Evolutionary conservation across 1,140 invertebrate genomes (phyloP).

Genomic region (Thalassaphorura encarpata): DNA sequence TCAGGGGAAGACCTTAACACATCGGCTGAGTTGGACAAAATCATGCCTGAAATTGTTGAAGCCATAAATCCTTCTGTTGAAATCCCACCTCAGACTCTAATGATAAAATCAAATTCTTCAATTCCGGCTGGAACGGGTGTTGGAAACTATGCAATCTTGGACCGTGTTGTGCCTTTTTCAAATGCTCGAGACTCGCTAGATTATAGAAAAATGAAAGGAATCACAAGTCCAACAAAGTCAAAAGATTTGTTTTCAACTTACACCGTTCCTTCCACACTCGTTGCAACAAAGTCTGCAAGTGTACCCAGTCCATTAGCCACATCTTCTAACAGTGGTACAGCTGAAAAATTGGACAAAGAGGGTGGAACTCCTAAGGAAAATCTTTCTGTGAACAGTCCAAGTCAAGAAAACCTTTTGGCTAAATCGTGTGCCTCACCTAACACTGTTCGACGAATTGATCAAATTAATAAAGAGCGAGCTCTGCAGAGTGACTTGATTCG

Average conservation of each 20-base stretch:
- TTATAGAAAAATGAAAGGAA: slow-evolving; percentile 43
- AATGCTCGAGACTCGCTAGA: slow-evolving; percentile 60
- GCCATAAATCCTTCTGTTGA: slow-evolving; percentile 6
- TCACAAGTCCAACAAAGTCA: slow-evolving; percentile 5
- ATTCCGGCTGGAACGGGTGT: too few relatives aligned
- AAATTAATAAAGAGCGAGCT: slow-evolving; percentile 52
- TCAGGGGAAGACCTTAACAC: too few relatives aligned
- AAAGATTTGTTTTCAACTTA: slow-evolving; percentile 27
- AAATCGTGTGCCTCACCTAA: slow-evolving; percentile 33
- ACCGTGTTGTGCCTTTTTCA: slow-evolving; percentile 57
- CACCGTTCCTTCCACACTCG: slow-evolving; percentile 7
- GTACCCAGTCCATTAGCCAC: slow-evolving; percentile 12
- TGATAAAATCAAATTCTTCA: too few relatives aligned
- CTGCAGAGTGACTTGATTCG: slow-evolving; percentile 61
- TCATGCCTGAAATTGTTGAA: too few relatives aligned
- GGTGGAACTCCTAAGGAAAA: background rate
- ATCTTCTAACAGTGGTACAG: background rate
- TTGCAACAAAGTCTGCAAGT: slow-evolving; percentile 5
- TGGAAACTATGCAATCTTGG: slow-evolving; percentile 42
- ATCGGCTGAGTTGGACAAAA: too few relatives aligned
- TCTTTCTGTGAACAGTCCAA: background rate
- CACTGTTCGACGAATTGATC: slow-evolving; percentile 49
- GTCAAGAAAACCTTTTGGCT: background rate
- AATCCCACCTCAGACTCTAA: background rate
- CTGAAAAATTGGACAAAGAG: background rate